These are phyloP conservation scores for Sebastes matsubarae DNA, from an alignment of 2,797 vertebrate genomes.

Conservation along the genomic window DNA sequence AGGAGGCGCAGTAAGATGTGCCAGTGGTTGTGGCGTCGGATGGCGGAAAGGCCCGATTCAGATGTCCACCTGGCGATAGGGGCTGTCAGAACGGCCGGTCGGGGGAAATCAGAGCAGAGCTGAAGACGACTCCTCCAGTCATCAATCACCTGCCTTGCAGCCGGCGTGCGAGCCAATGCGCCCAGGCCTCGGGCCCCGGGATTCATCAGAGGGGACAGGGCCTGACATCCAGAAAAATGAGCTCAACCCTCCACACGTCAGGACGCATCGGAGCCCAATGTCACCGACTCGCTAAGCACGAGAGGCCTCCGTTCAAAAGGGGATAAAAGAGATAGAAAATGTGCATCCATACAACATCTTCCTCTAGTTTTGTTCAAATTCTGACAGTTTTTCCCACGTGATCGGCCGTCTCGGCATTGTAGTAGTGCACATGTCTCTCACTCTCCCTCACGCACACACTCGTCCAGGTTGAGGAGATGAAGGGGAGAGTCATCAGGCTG, in stretches of 20 bases:
- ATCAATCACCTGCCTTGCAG: constrained; percentile 77
- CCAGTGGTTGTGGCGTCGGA: background rate
- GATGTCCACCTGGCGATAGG: constrained; percentile 50
- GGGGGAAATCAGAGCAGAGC: constrained; percentile 72
- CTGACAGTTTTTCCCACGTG: constrained; percentile 33
- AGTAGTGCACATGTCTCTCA: background rate
- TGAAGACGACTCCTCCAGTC: constrained; percentile 63
- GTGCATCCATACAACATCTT: constrained; percentile 8
- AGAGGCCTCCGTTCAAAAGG: constrained; percentile 35
- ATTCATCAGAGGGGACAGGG: constrained; percentile 74
- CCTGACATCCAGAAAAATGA: constrained; percentile 79
- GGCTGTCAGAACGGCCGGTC: constrained; percentile 63
- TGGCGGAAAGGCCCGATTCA: constrained; percentile 49
- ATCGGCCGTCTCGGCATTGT: background rate
- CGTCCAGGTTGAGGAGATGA: constrained; percentile 45
- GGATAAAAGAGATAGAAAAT: constrained; percentile 36
- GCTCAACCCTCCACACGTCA: constrained; percentile 56
- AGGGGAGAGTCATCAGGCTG: constrained; percentile 74
- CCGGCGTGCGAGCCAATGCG: constrained; percentile 42
- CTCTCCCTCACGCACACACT: constrained; percentile 7
- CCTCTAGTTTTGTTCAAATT: constrained; percentile 43
- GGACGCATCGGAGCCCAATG: constrained; percentile 63
- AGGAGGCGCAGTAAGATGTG: constrained; percentile 1
- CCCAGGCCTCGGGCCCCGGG: constrained; percentile 60
- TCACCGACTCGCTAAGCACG: constrained; percentile 51